phyloP scores from a whole-genome alignment of 2,797 vertebrate species.

The Ceryle rudis region DNA sequence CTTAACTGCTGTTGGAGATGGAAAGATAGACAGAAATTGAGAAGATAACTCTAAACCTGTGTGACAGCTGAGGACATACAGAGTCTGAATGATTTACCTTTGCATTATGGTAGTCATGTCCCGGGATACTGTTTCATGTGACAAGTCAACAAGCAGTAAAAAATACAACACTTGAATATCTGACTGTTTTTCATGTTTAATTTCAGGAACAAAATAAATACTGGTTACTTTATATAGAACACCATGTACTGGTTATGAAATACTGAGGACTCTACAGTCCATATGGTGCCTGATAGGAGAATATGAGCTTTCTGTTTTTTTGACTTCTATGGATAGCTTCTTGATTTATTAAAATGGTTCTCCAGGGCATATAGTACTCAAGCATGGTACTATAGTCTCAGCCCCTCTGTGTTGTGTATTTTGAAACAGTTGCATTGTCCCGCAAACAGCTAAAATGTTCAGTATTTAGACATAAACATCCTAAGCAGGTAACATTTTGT shows the following conservation, averaged over 20 bases:
- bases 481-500: not conserved
- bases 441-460: not conserved
- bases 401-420: not conserved
- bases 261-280: not conserved
- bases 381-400: not conserved
- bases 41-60: not conserved
- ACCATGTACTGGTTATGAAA: not conserved
- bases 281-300: not conserved
- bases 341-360: not conserved
- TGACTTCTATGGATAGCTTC: not conserved
- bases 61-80: constrained; percentile 24
- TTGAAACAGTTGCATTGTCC: not conserved
- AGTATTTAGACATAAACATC: not conserved
- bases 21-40: constrained; percentile 38
- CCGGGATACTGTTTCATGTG: constrained; percentile 6
- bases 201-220: constrained; percentile 13
- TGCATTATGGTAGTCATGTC: not conserved
- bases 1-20: not conserved
- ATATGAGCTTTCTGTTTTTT: not conserved
- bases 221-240: not conserved
- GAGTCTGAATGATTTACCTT: constrained; percentile 38
- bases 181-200: constrained; percentile 27
- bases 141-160: constrained; percentile 31
- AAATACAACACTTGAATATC: not conserved
- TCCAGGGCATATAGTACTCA: not conserved